phyloP scores from a whole-genome alignment of 1,140 invertebrate genomes.

The Drosophila equinoxialis region DNA sequence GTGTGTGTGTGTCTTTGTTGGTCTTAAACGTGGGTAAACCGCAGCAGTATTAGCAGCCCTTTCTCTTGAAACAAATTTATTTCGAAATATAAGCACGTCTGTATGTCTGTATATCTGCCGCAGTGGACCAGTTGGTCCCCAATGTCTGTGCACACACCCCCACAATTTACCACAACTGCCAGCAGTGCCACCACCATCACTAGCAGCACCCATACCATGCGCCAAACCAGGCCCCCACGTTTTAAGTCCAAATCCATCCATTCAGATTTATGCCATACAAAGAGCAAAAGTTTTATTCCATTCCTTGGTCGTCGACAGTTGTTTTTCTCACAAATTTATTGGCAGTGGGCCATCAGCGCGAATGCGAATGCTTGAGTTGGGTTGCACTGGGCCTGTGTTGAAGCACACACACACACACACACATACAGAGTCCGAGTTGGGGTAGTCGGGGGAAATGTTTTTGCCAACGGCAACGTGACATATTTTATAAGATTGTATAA shows the following conservation, averaged over 20 bases:
- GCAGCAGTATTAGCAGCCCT: constrained; percentile 17
- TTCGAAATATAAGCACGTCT: constrained; percentile 1
- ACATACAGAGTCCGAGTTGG: not conserved
- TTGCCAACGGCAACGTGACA: constrained; percentile 19
- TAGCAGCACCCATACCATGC: not conserved
- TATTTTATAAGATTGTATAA: constrained; percentile 25
- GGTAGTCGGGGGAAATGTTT: constrained; percentile 3
- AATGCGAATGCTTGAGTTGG: constrained; percentile 23
- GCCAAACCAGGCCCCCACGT: not conserved
- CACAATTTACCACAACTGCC: not conserved
- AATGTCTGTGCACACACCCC: constrained; percentile 8
- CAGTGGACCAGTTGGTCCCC: constrained; percentile 11
- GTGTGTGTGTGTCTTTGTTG: not conserved
- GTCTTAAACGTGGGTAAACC: constrained; percentile 9
- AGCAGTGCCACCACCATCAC: not conserved
- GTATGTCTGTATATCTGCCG: constrained; percentile 1
- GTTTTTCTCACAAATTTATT: constrained; percentile 61
- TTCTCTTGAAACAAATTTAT: constrained; percentile 19
- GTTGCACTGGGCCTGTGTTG: not conserved
- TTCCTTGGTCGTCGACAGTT: constrained; percentile 49
- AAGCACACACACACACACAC: constrained; percentile 2
- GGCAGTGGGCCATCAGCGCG: constrained; percentile 49
- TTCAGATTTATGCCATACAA: constrained; percentile 60
- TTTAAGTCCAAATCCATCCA: constrained; percentile 48
- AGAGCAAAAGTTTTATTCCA: constrained; percentile 59